Evolutionary conservation across 2,888 invertebrate genomes (phyloP).

Genomic region (Thera obeliscata): DNA sequence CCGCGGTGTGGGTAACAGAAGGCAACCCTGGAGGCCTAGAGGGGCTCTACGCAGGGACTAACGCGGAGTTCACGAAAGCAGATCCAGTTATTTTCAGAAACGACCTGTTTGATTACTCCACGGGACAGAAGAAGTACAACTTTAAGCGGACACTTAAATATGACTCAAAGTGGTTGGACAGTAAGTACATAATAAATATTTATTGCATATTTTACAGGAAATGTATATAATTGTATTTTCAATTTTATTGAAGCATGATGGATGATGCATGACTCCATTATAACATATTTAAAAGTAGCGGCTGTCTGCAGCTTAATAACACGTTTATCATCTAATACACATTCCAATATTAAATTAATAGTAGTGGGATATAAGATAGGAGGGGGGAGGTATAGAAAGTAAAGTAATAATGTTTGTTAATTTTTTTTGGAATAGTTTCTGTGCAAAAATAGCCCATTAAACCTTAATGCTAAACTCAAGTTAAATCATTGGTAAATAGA

Average conservation of each 20-base stretch:
- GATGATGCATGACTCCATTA: too few relatives aligned
- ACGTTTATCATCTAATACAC: too few relatives aligned
- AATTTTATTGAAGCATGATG: too few relatives aligned
- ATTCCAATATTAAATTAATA: too few relatives aligned
- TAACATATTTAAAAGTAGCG: too few relatives aligned
- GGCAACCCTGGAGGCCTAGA: conserved; percentile 88
- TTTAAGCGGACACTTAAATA: conserved; percentile 88
- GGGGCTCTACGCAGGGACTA: conserved; percentile 89
- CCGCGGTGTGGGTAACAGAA: conserved; percentile 88
- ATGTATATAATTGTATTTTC: too few relatives aligned
- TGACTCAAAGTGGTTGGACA: conserved; percentile 90
- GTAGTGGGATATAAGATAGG: too few relatives aligned
- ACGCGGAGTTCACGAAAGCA: conserved; percentile 89
- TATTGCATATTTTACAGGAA: background rate
- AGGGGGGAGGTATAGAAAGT: too few relatives aligned
- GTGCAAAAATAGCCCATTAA: conserved; percentile 29
- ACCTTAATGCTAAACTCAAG: conserved; percentile 43
- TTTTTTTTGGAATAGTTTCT: conserved; percentile 9
- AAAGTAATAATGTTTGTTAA: background rate
- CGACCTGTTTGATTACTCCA: conserved; percentile 85
- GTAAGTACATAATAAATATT: conserved; percentile 71
- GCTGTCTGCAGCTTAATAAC: too few relatives aligned
- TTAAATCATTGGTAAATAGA: conserved; percentile 49
- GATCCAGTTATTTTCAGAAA: conserved; percentile 90
- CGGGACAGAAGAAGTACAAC: conserved; percentile 85